Evolutionary conservation across 1,140 invertebrate species (phyloP), one percentile per base, ranked within the genome.

Genomic region (Drosophila teissieri): DNA sequence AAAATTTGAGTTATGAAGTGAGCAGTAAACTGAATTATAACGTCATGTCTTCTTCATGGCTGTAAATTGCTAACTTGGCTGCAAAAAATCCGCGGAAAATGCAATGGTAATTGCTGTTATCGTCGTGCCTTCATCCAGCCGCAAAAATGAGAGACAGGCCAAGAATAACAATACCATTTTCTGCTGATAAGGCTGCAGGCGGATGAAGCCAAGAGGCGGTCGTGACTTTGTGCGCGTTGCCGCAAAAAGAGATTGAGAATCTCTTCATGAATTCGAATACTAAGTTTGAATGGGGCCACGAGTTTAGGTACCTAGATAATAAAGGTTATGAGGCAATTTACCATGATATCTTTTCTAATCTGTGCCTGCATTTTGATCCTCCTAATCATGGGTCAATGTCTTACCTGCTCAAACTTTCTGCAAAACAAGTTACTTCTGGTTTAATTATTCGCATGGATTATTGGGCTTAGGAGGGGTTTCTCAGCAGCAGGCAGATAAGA

Each of bases 101-200:
- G 62, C 62, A 65, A 64, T 65, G 58, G 62, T 65, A 65, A 65
- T 68, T 68, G 44, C 34, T 56, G 4, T 34, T 70, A 55, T 70
- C 49, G 39, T 34, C 17, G 39, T 55, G 64, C 36, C 63, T 55
- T 46, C 49, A 70, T 55, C 42, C 48, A 54, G 54, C 62, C 45
- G 39, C 65, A 46, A 69, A 67, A 69, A 22, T 39, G 17, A 34
- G 39, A 67, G 46, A 68, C 63, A 48, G 24, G 62, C 42, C 42
- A 22, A 48, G 42, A 69, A 70, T 56, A 56, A 69, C 53, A 70
- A 70, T 70, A 24, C 44, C 44, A 27, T 40, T 48, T 48, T 36
- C 10, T 27, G 51, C 67, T 56, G 67, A 70, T 70, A 70, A 70
- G 51, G 51, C 48, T 15, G 51, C n/a, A 48, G 45, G 12, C 22